Base-by-base conservation (phyloP, 2,888 invertebrate genomes). In the Crossocerus cetratus region DNA sequence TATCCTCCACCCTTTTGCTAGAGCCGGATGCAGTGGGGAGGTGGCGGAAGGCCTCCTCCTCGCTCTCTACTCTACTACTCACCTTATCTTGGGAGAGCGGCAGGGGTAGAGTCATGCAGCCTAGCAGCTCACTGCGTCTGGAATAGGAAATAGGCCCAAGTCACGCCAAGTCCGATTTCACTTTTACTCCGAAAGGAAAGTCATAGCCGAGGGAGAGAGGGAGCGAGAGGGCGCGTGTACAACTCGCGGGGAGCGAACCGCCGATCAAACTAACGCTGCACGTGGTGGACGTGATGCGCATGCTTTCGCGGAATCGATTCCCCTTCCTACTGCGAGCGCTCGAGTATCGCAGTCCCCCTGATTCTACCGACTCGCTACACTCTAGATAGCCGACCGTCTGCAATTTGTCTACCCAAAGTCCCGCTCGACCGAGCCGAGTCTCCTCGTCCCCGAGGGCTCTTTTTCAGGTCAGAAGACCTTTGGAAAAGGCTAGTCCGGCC, bases 81-180 rank as follows among this genome's bases (percentile, higher is more conserved):
- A 94, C 94, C 93, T 93, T 93, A 89, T 93, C 94, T 91, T 94
- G 92, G 83, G 95, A 94, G 93, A 96, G 94, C 91, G 94, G 94
- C 86, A 97, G 92, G 84, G 96, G 95, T 92, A 97, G 96, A 91
- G 97, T 96, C 94, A 96, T 95, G 91, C 97, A 97, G 93, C 97
- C 98, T 91, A 98, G 92, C 91, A 97, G 96, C 92, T 97, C 97
- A 93, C 97, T 97, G 92, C 96, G 94, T 92, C 97, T 97, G 94
- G 16, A 94, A 95, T 90, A 92, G 85, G 79, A 91, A 91, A 91
- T 91, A 91, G 49, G 49, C 14, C 14, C 49, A n/a, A 49, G 49
- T 49, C 16, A 16, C 49, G 49, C 49, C 55, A 20, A 55, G 5
- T 21, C 2, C 32, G 42, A 59, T 16, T 44, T 42, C 60, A 60